Conservation (phyloP, 2,113 vertebrate genomes). For the Sterrhoptilus dennistouni region DNA sequence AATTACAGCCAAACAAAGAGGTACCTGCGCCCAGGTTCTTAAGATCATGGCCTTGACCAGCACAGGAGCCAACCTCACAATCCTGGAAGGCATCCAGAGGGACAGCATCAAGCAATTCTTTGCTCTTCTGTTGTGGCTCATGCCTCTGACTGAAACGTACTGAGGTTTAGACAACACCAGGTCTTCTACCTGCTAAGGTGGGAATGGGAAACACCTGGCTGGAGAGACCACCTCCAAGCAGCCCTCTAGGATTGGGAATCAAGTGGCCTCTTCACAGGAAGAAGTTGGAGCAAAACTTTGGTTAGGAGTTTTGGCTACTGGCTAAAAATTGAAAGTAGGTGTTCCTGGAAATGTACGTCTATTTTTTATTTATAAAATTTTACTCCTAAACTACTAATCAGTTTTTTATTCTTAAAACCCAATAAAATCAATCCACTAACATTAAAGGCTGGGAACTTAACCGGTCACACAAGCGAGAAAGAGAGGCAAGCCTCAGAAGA, state of each 20-base stretch:
- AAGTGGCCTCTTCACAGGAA: not conserved
- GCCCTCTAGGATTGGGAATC: not conserved
- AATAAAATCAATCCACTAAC: not conserved
- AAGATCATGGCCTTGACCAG: not conserved
- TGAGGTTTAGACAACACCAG: not conserved
- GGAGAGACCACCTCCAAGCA: not conserved
- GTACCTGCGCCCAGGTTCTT: fast-evolving
- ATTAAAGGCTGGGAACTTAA: not conserved
- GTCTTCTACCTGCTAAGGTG: not conserved
- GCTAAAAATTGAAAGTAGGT: not conserved
- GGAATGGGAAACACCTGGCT: not conserved
- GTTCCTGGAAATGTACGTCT: not conserved
- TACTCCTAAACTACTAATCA: not conserved
- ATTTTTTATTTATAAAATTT: not conserved
- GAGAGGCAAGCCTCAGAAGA: not conserved
- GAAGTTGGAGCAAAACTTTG: not conserved
- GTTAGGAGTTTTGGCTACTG: not conserved
- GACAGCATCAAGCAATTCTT: not conserved
- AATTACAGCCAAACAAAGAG: not conserved
- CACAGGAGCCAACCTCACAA: not conserved
- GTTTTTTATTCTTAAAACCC: not conserved
- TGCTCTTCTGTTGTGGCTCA: not conserved
- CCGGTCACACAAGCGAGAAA: fast-evolving
- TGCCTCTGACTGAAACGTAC: not conserved
- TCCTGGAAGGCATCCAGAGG: not conserved